Percentiles rank a stretch among this genome's conserved stretches.
These are phyloP conservation scores for Mastomys natalensis DNA, from an alignment of 2,113 vertebrate species.

Conservation along the genomic window DNA sequence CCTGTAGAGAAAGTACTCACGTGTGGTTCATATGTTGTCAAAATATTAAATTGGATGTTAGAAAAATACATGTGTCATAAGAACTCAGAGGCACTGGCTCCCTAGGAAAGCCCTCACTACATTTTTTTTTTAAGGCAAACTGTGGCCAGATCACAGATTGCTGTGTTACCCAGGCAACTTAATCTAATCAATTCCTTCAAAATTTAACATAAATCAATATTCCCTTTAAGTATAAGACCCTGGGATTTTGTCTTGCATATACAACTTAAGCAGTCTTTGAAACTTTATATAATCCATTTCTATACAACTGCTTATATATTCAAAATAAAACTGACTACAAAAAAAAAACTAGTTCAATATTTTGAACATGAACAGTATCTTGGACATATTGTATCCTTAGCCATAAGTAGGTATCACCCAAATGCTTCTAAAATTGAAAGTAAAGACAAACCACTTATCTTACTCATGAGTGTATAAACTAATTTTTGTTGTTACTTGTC, in stretches of 20 bases:
- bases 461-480: not conserved
- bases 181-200: conserved; percentile 66
- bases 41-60: conserved; percentile 63
- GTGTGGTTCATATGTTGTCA: conserved; percentile 63
- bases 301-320: conserved; percentile 61
- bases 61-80: conserved; percentile 62
- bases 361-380: conserved; percentile 59
- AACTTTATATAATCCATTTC: conserved; percentile 40
- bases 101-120: conserved; percentile 25
- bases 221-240: conserved; percentile 57
- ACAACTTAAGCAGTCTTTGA: conserved; percentile 52
- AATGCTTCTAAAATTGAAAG: conserved; percentile 19
- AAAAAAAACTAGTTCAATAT: conserved; percentile 49
- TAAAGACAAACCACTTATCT: conserved; percentile 24
- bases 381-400: conserved; percentile 14
- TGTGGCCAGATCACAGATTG: conserved; percentile 54
- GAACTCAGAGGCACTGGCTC: conserved; percentile 23
- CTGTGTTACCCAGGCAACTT: conserved; percentile 49
- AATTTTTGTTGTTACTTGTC: not conserved
- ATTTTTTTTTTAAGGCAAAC: conserved; percentile 54
- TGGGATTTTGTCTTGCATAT: conserved; percentile 64
- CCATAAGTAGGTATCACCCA: conserved; percentile 20
- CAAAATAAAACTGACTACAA: conserved; percentile 44
- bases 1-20: conserved; percentile 66
- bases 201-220: conserved; percentile 70